Conservation (phyloP, 2,888 invertebrate species). For the Leucophenga maculata region DNA sequence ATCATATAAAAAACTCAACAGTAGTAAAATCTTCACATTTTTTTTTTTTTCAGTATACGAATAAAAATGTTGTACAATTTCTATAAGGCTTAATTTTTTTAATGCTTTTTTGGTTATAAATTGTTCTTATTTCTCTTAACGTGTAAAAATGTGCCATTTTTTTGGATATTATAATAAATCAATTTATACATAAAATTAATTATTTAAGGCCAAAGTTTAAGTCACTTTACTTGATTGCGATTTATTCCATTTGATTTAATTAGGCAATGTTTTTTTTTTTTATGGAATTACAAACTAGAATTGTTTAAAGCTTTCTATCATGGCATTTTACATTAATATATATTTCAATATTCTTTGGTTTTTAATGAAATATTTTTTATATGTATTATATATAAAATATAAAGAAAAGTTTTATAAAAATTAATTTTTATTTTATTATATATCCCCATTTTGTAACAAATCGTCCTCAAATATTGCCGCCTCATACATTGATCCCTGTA, state of each 20-base stretch:
- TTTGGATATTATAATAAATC: background rate
- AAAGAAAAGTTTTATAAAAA: background rate
- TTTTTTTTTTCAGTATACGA: background rate
- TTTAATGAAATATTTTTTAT: constrained; percentile 7
- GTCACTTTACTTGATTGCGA: constrained; percentile 26
- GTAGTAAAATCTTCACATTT: background rate
- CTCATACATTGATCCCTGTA: too few species aligned
- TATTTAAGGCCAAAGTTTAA: constrained; percentile 25
- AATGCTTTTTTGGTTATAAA: background rate
- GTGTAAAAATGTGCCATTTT: constrained; percentile 8
- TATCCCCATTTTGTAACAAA: too few species aligned
- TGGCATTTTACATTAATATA: background rate
- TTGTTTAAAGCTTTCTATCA: constrained; percentile 13
- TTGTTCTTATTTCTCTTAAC: background rate
- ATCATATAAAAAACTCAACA: constrained; percentile 10
- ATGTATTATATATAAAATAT: background rate
- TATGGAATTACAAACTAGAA: constrained; percentile 11
- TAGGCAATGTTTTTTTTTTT: background rate
- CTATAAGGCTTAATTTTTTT: constrained; percentile 4
- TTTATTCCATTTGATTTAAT: constrained; percentile 4
- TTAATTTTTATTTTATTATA: background rate
- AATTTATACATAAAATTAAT: background rate
- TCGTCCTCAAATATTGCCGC: too few species aligned
- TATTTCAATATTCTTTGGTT: background rate
- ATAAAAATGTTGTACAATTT: background rate